A percentile compares a stretch with the other conserved stretches of the same genome.
phyloP scores from a whole-genome alignment of 2,797 vertebrate species.

The Anabacerthia variegaticeps region DNA sequence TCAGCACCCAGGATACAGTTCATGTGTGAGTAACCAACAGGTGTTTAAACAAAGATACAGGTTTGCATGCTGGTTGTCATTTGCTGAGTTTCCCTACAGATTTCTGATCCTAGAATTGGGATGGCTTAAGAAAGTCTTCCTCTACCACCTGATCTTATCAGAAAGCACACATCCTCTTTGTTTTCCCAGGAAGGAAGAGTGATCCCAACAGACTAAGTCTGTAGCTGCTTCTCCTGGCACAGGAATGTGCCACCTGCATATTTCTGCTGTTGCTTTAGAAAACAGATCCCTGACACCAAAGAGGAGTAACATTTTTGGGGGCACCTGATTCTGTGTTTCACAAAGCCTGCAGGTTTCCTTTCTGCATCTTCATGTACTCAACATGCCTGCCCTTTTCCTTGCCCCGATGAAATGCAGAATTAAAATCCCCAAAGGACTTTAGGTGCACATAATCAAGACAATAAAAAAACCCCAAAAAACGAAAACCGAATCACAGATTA shows the following conservation, averaged over 20 bases:
- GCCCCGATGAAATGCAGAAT: background rate
- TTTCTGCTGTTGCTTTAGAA: background rate
- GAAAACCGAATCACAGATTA: background rate
- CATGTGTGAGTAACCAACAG: constrained; percentile 17
- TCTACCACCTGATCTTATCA: background rate
- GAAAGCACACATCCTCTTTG: background rate
- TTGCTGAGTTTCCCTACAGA: background rate
- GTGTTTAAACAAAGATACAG: constrained; percentile 15
- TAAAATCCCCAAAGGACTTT: background rate
- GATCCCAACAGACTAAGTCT: background rate
- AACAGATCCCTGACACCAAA: background rate
- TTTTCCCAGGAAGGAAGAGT: background rate
- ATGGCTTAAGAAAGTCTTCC: background rate
- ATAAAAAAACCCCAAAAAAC: background rate
- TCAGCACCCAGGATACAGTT: background rate
- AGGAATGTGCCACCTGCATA: background rate
- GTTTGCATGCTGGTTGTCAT: background rate
- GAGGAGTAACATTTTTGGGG: background rate
- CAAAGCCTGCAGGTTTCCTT: constrained; percentile 17
- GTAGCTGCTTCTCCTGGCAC: background rate
- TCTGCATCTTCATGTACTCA: background rate
- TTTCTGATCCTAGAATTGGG: background rate
- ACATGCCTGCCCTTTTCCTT: background rate
- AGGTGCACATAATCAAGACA: background rate
- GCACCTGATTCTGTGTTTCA: background rate